Percentiles rank a stretch among this genome's conserved stretches.
Evolutionary conservation across 1,140 invertebrate genomes (phyloP).

Genomic region (Steinernema feltiae): DNA sequence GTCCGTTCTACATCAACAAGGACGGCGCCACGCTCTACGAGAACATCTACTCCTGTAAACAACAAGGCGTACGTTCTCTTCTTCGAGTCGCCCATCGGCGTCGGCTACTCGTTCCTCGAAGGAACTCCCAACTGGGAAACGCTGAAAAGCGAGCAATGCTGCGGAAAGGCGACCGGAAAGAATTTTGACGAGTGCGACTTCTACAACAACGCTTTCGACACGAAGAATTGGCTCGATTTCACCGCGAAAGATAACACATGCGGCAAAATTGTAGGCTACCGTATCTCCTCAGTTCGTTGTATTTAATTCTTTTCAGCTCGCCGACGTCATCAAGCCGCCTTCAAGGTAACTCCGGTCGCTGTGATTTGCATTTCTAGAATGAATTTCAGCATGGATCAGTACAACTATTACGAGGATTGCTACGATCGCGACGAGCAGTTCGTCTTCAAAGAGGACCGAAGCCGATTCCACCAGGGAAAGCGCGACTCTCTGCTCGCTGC

Average conservation of each 20-base stretch:
- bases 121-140: conserved; percentile 21
- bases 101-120: conserved; percentile 45
- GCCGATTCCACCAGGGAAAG: background rate
- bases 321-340: too few relatives aligned
- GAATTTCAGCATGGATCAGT: conserved; percentile 30
- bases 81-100: conserved; percentile 46
- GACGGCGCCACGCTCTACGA: conserved; percentile 56
- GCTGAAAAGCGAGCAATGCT: conserved; percentile 18
- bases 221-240: conserved; percentile 29
- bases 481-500: background rate
- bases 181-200: conserved; percentile 29
- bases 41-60: conserved; percentile 61
- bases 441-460: background rate
- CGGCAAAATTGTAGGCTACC: conserved; percentile 25
- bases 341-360: too few relatives aligned
- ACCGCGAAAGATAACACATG: conserved; percentile 12
- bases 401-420: conserved; percentile 39
- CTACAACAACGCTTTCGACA: background rate
- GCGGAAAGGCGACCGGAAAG: background rate
- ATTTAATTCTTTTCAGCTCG: too few relatives aligned
- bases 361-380: too few relatives aligned
- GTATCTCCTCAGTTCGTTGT: too few relatives aligned
- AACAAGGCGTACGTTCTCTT: conserved; percentile 41
- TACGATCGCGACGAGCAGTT: conserved; percentile 16
- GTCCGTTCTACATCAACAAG: conserved; percentile 59